Evolutionary conservation across 2,888 invertebrate genomes (phyloP), one percentile per base, ranked within the genome.

Genomic region (Yponomeuta cagnagella): DNA sequence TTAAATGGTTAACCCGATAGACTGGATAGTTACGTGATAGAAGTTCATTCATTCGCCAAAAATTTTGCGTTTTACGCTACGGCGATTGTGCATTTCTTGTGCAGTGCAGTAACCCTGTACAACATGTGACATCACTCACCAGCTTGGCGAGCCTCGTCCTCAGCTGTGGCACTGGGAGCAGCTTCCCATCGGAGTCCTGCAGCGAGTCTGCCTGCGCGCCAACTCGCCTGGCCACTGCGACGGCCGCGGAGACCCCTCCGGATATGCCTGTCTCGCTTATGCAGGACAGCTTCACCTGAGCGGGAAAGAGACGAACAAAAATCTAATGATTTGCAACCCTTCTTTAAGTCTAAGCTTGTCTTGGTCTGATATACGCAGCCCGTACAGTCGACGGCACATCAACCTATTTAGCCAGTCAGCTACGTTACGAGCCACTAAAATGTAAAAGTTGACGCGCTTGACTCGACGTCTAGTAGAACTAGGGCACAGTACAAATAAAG

Each of bases 71-170:
- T 23, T 23, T 23, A 23, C 23, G 23, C 1, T 23, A 0, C 23
- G 1, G 23, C 1, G 1, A 23, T 23, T 23, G 23, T 23, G 23
- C 23, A 23, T 23, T 0, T 23, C 23, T 23, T 23, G 23, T 23
- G 23, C 23, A 23, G 23, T 23, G 23, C 23, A 23, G 37, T 37
- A 37, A 5, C 37, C 37, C 37, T 37, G 52, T 52, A 10, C 10
- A 52, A 52, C 10, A 52, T 9, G 52, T 12, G 10, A 52, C 1
- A 12, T 52, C 12, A 71, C 74, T 75, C 48, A 97, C 96, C 79
- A 97, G 86, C 74, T 96, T 96, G 0, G 97, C 96, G 65, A 98
- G 94, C 76, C 96, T 94, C 31, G 95, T 93, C 68, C 98, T 88
- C 73, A 96, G 88, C 73, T 94, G 94, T 33, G 95, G 95, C 85